These are phyloP conservation scores for Caloenas nicobarica DNA, from an alignment of 2,113 vertebrate species.

Conservation along the genomic window DNA sequence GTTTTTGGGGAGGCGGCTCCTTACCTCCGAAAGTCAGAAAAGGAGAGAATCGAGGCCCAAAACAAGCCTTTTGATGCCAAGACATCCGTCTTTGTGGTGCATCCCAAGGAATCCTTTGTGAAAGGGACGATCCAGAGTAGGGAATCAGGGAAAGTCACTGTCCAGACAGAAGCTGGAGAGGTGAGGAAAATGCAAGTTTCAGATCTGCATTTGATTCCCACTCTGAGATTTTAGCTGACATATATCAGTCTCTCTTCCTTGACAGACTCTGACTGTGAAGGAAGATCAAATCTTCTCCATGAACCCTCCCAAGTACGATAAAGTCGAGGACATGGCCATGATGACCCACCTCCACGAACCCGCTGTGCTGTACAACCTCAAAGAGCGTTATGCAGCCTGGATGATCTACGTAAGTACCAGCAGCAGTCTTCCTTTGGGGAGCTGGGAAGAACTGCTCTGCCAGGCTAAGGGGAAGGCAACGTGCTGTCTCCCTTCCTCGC, in stretches of 20 bases:
- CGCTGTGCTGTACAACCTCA: constrained; percentile 81
- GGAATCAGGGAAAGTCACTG: no score
- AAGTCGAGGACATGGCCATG: constrained; percentile 91
- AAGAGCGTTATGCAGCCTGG: constrained; percentile 82
- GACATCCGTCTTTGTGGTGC: constrained; percentile 77
- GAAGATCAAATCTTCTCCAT: constrained; percentile 65
- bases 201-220: no score
- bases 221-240: no score
- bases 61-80: constrained; percentile 88
- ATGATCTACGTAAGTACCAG: constrained; percentile 79
- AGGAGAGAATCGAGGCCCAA: constrained; percentile 76
- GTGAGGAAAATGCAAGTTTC: no score
- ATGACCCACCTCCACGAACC: constrained; percentile 89
- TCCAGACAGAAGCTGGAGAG: no score
- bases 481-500: no score
- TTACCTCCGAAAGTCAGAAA: constrained; percentile 75
- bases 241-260: no score
- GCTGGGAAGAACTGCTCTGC: not conserved
- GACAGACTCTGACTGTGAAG: constrained; percentile 22
- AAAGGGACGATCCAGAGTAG: no score
- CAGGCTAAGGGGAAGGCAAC: no score
- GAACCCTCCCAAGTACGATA: constrained; percentile 88
- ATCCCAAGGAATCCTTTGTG: not conserved
- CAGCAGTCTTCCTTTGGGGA: not conserved
- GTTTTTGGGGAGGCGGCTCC: no score